Conservation (phyloP, 92 coral and sea anemone genomes). For the Muricea muricata region DNA sequence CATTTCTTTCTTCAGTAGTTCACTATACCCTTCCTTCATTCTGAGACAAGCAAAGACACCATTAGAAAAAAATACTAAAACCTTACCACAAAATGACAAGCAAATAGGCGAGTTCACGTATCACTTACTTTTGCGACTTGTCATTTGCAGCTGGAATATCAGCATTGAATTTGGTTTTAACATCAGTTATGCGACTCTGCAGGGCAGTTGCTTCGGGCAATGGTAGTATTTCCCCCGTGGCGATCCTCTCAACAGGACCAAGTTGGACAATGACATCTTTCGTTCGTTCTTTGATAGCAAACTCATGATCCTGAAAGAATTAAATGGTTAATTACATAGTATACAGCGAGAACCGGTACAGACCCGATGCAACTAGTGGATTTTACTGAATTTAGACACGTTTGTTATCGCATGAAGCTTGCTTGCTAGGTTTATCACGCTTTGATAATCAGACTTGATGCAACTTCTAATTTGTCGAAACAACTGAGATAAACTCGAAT, state of each 20-base stretch:
- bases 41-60: too few relatives aligned
- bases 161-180: not conserved
- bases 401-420: too few relatives aligned
- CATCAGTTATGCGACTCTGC: conserved; percentile 8
- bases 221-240: conserved; percentile 6
- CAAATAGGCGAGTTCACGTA: not conserved
- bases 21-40: conserved; percentile 14
- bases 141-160: conserved; percentile 9
- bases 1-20: conserved; percentile 32
- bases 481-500: too few relatives aligned
- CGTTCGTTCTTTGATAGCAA: conserved; percentile 9
- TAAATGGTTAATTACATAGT: not conserved
- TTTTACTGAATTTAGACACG: too few relatives aligned
- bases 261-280: not conserved
- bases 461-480: too few relatives aligned
- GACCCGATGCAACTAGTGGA: too few relatives aligned
- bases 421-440: too few relatives aligned
- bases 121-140: conserved; percentile 27
- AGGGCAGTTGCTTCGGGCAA: not conserved
- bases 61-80: not conserved
- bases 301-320: conserved; percentile 33
- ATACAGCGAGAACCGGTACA: not conserved
- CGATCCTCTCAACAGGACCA: conserved; percentile 2
- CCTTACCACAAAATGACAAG: not conserved
- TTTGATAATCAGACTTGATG: too few relatives aligned